phyloP scores from a whole-genome alignment of 2,113 vertebrate species.

The Pangasianodon hypophthalmus region DNA sequence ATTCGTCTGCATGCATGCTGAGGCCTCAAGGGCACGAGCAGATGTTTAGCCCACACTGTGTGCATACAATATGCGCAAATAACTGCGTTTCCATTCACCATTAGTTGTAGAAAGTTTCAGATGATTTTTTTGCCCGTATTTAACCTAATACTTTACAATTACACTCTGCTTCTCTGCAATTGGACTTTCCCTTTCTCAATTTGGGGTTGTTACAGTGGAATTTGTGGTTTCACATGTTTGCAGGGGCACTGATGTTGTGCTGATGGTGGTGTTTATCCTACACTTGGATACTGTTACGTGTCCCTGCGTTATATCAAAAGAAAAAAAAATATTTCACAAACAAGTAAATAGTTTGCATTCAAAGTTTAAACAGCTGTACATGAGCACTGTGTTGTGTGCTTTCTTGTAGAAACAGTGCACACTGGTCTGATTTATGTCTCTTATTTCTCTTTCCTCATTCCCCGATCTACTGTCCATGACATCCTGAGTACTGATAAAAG shows the following conservation, averaged over 20 bases:
- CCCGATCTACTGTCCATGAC: conserved; percentile 34
- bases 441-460: conserved; percentile 18
- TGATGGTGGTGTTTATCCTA: conserved; percentile 10
- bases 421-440: conserved; percentile 35
- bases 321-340: conserved; percentile 7
- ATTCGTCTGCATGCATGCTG: conserved; percentile 15
- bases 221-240: conserved; percentile 2
- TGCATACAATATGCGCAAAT: conserved; percentile 6
- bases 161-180: neutral
- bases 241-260: neutral
- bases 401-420: conserved; percentile 1
- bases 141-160: conserved; percentile 8
- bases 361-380: conserved; percentile 23
- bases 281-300: neutral
- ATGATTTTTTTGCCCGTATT: conserved; percentile 5
- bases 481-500: conserved; percentile 29
- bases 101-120: conserved; percentile 14
- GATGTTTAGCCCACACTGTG: conserved; percentile 29
- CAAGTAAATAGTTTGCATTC: conserved; percentile 8
- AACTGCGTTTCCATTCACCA: conserved; percentile 11
- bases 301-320: conserved; percentile 12
- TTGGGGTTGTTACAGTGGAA: conserved; percentile 1
- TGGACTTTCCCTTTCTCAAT: conserved; percentile 13
- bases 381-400: neutral
- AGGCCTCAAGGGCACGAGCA: conserved; percentile 29